phyloP scores from a whole-genome alignment of 2,113 vertebrate species.

The Cyprinus carpio region DNA sequence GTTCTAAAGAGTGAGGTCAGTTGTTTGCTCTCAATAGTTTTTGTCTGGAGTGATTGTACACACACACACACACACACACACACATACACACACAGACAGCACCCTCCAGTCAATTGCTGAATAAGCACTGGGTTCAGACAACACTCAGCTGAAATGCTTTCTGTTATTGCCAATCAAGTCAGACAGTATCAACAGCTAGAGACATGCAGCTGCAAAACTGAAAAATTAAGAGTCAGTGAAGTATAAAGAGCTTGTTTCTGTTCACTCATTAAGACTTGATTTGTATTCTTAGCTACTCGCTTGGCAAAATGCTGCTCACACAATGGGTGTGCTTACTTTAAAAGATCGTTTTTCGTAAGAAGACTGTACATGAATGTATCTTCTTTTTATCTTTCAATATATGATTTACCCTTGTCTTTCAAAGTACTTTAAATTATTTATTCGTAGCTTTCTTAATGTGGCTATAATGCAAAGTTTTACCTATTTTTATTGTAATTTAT shows the following conservation, averaged over 20 bases:
- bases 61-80: slow-evolving; percentile 16
- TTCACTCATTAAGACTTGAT: slow-evolving; percentile 15
- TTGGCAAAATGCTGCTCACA: slow-evolving; percentile 8
- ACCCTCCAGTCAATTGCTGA: slow-evolving; percentile 56
- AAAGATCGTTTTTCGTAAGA: not conserved
- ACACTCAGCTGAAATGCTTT: slow-evolving; percentile 32
- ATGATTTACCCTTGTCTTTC: too few relatives aligned
- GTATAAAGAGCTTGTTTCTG: not conserved
- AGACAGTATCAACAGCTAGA: not conserved
- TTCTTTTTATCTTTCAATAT: not conserved
- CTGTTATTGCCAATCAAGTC: slow-evolving; percentile 52
- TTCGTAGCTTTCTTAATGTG: not conserved
- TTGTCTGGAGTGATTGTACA: slow-evolving; percentile 26
- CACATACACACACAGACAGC: too few relatives aligned
- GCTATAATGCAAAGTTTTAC: not conserved
- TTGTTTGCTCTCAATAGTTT: slow-evolving; percentile 66
- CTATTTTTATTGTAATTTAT: not conserved
- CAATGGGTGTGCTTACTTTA: not conserved
- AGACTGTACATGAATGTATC: too few relatives aligned
- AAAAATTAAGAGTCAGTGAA: not conserved
- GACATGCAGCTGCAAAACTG: not conserved
- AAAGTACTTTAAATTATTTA: not conserved
- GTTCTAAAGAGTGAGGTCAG: slow-evolving; percentile 68
- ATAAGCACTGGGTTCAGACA: slow-evolving; percentile 58
- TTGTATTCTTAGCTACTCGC: slow-evolving; percentile 26